phyloP scores from a whole-genome alignment of 1,140 invertebrate species.

The Bicyclus anynana region DNA sequence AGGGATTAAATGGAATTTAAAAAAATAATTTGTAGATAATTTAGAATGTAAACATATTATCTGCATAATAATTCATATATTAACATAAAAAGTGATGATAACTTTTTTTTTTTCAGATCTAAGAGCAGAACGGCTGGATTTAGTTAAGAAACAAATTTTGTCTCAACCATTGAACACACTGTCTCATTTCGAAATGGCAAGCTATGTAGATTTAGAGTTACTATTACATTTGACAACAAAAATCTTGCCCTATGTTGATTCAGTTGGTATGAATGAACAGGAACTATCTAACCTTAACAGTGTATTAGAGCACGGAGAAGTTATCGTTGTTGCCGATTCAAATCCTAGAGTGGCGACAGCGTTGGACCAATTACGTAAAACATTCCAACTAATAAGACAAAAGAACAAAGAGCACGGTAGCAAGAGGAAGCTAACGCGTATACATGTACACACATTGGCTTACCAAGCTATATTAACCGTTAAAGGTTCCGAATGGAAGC shows the following conservation, averaged over 20 bases:
- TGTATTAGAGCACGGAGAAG: slow-evolving; percentile 83
- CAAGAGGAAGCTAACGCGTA: slow-evolving; percentile 82
- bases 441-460: slow-evolving; percentile 92
- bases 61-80: too few relatives aligned
- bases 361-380: slow-evolving; percentile 89
- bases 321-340: slow-evolving; percentile 87
- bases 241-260: slow-evolving; percentile 88
- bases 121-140: slow-evolving; percentile 80
- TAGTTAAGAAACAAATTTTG: slow-evolving; percentile 83
- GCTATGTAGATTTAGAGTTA: slow-evolving; percentile 85
- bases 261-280: slow-evolving; percentile 95
- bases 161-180: slow-evolving; percentile 79
- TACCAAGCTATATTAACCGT: slow-evolving; percentile 90
- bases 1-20: too few relatives aligned
- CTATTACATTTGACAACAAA: slow-evolving; percentile 82
- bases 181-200: slow-evolving; percentile 94
- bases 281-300: slow-evolving; percentile 89
- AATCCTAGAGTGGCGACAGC: slow-evolving; percentile 88
- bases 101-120: slow-evolving; percentile 74
- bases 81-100: neutral
- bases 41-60: too few relatives aligned
- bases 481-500: slow-evolving; percentile 84
- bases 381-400: slow-evolving; percentile 80
- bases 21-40: too few relatives aligned
- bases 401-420: slow-evolving; percentile 68